Percentiles rank a stretch among this genome's conserved stretches.
Evolutionary conservation across 2,797 vertebrate species (phyloP).

Genomic region (Bothrops alternatus): DNA sequence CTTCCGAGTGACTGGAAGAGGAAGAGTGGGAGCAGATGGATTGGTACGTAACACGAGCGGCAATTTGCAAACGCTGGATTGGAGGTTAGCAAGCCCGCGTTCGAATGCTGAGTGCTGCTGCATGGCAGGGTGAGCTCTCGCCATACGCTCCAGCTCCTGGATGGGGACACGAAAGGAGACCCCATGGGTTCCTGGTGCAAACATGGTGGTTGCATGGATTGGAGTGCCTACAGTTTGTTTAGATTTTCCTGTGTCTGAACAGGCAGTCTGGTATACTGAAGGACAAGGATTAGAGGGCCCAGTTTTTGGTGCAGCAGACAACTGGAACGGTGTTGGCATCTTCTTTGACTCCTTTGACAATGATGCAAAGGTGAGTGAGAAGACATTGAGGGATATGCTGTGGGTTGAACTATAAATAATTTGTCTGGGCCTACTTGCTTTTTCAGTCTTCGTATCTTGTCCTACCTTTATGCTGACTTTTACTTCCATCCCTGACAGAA

Average conservation of each 20-base stretch:
- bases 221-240: constrained; percentile 13
- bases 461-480: constrained; percentile 4
- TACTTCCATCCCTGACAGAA: constrained; percentile 76
- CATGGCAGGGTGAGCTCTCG: neutral
- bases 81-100: neutral
- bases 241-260: constrained; percentile 21
- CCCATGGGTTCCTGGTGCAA: neutral
- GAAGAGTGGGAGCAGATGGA: constrained; percentile 92
- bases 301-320: constrained; percentile 90
- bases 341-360: constrained; percentile 99
- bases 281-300: constrained; percentile 89
- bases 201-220: neutral
- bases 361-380: constrained; percentile 87
- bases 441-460: too few species aligned
- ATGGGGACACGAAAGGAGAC: neutral
- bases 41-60: constrained; percentile 75
- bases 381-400: neutral
- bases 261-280: constrained; percentile 92
- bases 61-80: neutral
- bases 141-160: neutral
- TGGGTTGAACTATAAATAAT: neutral
- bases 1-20: constrained; percentile 91
- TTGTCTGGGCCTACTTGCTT: too few species aligned
- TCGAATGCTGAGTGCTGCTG: neutral
- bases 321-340: constrained; percentile 91